Base-by-base conservation (phyloP, 2,888 invertebrate genomes). In the Acanthoscelides obtectus region DNA sequence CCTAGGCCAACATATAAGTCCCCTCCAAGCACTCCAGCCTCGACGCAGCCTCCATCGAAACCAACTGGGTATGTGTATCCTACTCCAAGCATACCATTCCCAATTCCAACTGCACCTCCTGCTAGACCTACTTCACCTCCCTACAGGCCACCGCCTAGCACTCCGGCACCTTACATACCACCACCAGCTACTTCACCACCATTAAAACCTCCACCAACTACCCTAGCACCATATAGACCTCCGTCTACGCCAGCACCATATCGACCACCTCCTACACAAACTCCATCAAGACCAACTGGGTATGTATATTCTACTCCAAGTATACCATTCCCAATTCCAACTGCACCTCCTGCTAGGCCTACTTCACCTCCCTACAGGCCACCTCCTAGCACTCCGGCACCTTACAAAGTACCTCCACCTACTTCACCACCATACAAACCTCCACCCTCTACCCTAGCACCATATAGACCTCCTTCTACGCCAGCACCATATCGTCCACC, bases 1-100 rank as follows among this genome's bases (percentile, higher is more conserved):
- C 73, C 75, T 21, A 70, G 67, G n/a, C 72, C 74, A n/a, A 64
- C 67, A 20, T 67, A 67, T 6, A 67, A 20, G 20, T 21, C 67
- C 5, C 67, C 67, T 19, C 5, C 12, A 67, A 19, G 20, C 20
- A 67, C 67, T 67, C 21, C 21, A n/a, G 22, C 67, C 66, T 66
- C 20, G 20, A 67, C 22, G 19, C 21, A n/a, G 19, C 21, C 67
- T 45, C 45, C 45, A 45, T 12, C 45, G 17, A 45, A 17, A 12
- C 45, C 45, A 45, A 45, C 45, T 45, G 45, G 3, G 3, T 45
- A 45, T 17, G 45, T 12, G 17, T 45, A 45, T 17, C 17, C 45
- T 1, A 45, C 67, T 67, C 67, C 67, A 67, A 22, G 25, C 0
- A 67, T 22, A 67, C 67, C 67, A 20, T 22, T 22, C 22, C 21